These are phyloP conservation scores for Mohoua ochrocephala DNA, from an alignment of 2,113 vertebrate genomes.

Conservation along the genomic window DNA sequence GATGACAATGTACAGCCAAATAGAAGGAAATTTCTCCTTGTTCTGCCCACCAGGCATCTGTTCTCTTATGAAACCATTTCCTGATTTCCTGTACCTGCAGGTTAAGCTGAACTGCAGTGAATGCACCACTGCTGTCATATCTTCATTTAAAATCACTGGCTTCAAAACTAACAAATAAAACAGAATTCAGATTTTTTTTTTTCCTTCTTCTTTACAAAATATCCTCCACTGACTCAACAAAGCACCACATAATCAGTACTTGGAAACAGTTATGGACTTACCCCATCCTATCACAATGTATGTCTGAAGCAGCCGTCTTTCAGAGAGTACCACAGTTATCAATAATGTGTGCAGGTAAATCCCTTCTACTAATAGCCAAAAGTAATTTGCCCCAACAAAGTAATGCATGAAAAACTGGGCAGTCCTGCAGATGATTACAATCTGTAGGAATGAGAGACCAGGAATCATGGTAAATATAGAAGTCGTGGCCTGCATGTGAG, in stretches of 20 bases:
- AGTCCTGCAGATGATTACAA: slow-evolving; percentile 75
- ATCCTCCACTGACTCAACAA: background rate
- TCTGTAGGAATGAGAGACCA: slow-evolving; percentile 60
- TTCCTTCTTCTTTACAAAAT: background rate
- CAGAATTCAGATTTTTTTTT: background rate
- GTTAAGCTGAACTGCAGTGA: background rate
- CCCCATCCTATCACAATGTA: slow-evolving; percentile 93
- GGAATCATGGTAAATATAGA: background rate
- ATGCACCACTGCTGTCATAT: background rate
- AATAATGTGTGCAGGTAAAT: slow-evolving; percentile 87
- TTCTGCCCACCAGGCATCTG: background rate
- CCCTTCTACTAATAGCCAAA: slow-evolving; percentile 93
- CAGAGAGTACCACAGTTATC: slow-evolving; percentile 83
- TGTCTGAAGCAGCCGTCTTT: slow-evolving; percentile 80
- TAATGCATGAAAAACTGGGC: slow-evolving; percentile 88
- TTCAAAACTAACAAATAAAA: background rate
- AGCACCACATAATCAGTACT: background rate
- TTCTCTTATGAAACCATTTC: background rate
- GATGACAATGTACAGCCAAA: background rate
- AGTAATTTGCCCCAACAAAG: slow-evolving; percentile 88
- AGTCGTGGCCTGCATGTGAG: background rate
- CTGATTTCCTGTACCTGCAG: background rate
- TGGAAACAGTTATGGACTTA: slow-evolving; percentile 47
- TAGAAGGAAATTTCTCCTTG: background rate
- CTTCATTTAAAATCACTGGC: background rate